phyloP scores from a whole-genome alignment of 2,797 vertebrate species.

The Varecia variegata region DNA sequence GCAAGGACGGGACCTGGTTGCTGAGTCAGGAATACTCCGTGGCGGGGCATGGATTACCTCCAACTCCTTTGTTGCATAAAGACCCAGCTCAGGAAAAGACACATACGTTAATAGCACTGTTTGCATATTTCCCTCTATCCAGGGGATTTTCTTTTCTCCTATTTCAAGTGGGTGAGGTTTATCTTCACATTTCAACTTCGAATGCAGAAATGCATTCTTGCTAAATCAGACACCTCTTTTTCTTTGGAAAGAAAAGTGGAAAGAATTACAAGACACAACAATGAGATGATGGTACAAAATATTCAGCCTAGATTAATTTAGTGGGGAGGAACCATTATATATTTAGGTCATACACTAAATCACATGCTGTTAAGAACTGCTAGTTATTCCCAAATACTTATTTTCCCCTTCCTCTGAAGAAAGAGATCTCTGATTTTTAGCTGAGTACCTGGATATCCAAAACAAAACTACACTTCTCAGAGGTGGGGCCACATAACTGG shows the following conservation, averaged over 20 bases:
- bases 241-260: slow-evolving; percentile 57
- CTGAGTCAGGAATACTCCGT: neutral
- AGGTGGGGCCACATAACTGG: neutral
- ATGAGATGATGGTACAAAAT: slow-evolving; percentile 31
- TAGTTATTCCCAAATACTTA: neutral
- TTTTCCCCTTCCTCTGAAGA: neutral
- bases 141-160: slow-evolving; percentile 57
- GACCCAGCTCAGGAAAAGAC: neutral
- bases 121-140: neutral
- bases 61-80: neutral
- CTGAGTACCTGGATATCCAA: neutral
- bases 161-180: slow-evolving; percentile 52
- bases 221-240: slow-evolving; percentile 55
- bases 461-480: neutral
- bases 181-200: slow-evolving; percentile 53
- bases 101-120: neutral
- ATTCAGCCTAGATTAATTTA: slow-evolving; percentile 45
- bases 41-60: neutral
- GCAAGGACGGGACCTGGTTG: neutral
- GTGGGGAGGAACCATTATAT: neutral
- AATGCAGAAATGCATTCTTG: slow-evolving; percentile 58
- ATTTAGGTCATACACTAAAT: slow-evolving; percentile 35
- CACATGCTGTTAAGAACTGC: neutral
- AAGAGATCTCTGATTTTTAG: neutral
- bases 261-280: slow-evolving; percentile 43